These are phyloP conservation scores for Auanema sp. DNA, from an alignment of 2,888 invertebrate genomes.

Conservation along the genomic window DNA sequence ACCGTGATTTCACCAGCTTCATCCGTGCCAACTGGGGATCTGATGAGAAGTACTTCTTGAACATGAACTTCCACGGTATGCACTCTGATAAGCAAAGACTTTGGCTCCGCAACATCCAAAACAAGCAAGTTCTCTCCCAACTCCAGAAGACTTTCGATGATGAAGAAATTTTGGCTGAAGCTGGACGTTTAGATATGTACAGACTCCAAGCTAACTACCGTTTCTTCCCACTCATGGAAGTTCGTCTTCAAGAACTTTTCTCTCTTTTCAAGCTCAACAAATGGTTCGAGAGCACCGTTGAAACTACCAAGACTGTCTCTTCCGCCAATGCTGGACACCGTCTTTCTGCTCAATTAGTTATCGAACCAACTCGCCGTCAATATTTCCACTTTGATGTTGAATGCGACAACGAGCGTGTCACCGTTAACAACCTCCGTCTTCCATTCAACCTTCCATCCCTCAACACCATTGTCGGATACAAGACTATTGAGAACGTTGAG, in stretches of 20 bases:
- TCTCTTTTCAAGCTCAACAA: constrained; percentile 21
- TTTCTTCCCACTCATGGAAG: constrained; percentile 22
- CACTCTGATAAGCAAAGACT: constrained; percentile 37
- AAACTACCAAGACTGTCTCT: constrained; percentile 21
- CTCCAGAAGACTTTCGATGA: constrained; percentile 30
- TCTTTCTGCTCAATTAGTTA: constrained; percentile 34
- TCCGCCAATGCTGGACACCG: constrained; percentile 21
- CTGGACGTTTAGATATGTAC: constrained; percentile 42
- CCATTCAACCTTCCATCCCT: constrained; percentile 35
- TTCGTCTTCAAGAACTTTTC: constrained; percentile 21
- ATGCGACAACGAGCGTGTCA: constrained; percentile 27
- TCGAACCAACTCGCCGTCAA: constrained; percentile 33
- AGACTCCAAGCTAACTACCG: constrained; percentile 33
- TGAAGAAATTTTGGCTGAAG: constrained; percentile 34
- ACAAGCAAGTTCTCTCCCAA: no score
- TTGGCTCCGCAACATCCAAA: constrained; percentile 21
- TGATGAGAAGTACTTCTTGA: constrained; percentile 29
- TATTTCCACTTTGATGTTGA: constrained; percentile 35
- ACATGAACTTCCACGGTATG: constrained; percentile 35
- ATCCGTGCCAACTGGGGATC: constrained; percentile 26
- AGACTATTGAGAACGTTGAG: background rate
- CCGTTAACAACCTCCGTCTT: constrained; percentile 24
- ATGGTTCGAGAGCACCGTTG: constrained; percentile 5
- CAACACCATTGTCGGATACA: constrained; percentile 14
- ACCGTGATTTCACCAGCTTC: constrained; percentile 31